Base-by-base conservation (phyloP, 2,797 vertebrate species). In the Mormyrops attenuatus region DNA sequence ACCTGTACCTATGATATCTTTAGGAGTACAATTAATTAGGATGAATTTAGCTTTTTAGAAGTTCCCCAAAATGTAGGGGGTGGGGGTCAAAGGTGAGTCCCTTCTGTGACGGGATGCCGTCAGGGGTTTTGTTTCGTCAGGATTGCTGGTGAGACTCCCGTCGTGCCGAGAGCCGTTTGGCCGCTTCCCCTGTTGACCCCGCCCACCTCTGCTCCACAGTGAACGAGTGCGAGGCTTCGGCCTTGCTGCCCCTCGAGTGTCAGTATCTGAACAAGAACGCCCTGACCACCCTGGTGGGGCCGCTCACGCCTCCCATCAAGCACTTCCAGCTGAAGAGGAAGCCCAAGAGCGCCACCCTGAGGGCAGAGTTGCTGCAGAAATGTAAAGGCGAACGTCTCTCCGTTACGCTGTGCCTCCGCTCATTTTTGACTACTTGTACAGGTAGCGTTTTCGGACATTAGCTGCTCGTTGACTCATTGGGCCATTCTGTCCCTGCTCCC, bases 251-350 rank as follows among this genome's bases (percentile, higher is more conserved):
- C 0, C 93, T 99, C 91, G 99, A 99, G 93, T 99, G 99, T 95
- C 98, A 98, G 94, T 99, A 99, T 93, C 96, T 99, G 93, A 99
- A 99, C 92, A 99, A 99, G 93, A 99, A 97, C 85, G 99, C 98
- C 53, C 94, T 99, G 93, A 98, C 97, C 84, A 97, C 97, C 0
- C 95, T 99, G 26, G 99, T 99, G 34, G 99, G 99, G 73, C 98
- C 98, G 0, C 98, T 99, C 50, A 98, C 98, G 0, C 99, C 98
- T 1, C 98, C 98, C 0, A 97, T 99, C 92, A 99, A 99, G 94
- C 99, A 99, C 92, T 99, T 99, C 92, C 98, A 99, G 94, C 95
- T 99, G 49, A 99, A 99, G 93, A 95, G 98, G 92, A 99, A 99
- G 90, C 98, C 98, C 89, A 99, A 99, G 96, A 99, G 98, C 89